These are phyloP conservation scores for Myocastor coypus DNA, from an alignment of 2,113 vertebrate genomes.

Conservation along the genomic window DNA sequence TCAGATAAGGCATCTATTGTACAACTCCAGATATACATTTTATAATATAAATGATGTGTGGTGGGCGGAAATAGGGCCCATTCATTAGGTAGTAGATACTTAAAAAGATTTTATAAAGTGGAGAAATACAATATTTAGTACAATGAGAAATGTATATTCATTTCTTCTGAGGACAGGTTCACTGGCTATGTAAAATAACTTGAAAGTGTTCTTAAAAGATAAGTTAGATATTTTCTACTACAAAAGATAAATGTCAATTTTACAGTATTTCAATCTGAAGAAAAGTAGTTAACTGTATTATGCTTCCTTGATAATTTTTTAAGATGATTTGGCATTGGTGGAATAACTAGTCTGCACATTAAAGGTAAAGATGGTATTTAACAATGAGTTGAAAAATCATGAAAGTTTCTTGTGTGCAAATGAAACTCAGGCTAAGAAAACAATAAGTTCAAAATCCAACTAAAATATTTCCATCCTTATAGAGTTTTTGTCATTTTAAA, in stretches of 20 bases:
- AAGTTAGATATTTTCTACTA: not conserved
- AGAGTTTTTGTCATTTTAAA: conserved; percentile 12
- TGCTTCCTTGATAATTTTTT: not conserved
- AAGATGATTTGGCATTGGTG: not conserved
- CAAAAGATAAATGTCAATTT: not conserved
- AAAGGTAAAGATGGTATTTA: conserved; percentile 15
- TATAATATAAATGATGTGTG: not conserved
- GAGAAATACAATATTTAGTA: not conserved
- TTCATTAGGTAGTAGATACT: not conserved
- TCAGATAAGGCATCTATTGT: not conserved
- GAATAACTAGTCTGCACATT: not conserved
- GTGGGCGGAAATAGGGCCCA: no score
- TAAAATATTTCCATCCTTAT: conserved; percentile 9
- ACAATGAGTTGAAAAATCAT: not conserved
- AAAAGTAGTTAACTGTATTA: not conserved
- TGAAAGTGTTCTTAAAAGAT: not conserved
- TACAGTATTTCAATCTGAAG: not conserved
- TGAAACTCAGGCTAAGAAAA: not conserved
- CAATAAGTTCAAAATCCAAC: conserved; percentile 2
- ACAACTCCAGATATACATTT: no score
- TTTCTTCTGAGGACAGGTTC: not conserved
- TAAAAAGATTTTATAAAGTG: not conserved
- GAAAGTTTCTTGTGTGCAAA: not conserved
- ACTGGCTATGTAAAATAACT: not conserved
- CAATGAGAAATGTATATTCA: not conserved